phyloP scores from a whole-genome alignment of 2,113 vertebrate genomes.

The Helogale parvula region DNA sequence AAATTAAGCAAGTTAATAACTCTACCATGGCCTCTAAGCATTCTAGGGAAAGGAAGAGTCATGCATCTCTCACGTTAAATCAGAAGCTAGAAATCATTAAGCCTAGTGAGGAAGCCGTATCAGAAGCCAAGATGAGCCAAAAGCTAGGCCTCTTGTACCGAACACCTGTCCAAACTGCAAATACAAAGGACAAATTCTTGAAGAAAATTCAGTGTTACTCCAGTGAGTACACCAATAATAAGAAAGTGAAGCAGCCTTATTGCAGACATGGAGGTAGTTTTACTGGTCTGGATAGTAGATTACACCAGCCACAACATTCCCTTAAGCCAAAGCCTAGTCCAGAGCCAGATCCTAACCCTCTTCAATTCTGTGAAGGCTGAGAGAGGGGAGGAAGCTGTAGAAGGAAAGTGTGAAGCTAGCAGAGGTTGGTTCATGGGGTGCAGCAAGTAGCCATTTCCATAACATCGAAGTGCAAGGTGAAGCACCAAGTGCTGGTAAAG shows the following conservation, averaged over 20 bases:
- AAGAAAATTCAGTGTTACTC: neutral
- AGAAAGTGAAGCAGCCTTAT: neutral
- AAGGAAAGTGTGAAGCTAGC: neutral
- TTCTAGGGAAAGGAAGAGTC: neutral
- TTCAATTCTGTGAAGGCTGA: neutral
- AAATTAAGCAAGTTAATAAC: neutral
- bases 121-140: neutral
- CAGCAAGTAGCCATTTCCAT: neutral
- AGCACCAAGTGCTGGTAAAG: neutral
- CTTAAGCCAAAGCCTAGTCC: neutral
- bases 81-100: neutral
- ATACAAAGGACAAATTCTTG: neutral
- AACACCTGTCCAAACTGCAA: neutral
- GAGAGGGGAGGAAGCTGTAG: neutral
- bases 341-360: neutral
- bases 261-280: neutral
- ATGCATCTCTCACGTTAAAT: neutral
- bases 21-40: neutral
- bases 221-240: neutral
- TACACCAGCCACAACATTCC: neutral
- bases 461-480: neutral
- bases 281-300: neutral
- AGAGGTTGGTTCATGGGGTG: neutral
- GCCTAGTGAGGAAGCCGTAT: neutral
- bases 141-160: neutral